A percentile compares a stretch with the other conserved stretches of the same genome.
phyloP scores from a whole-genome alignment of 2,113 vertebrate species.

The Miniopterus natalensis region DNA sequence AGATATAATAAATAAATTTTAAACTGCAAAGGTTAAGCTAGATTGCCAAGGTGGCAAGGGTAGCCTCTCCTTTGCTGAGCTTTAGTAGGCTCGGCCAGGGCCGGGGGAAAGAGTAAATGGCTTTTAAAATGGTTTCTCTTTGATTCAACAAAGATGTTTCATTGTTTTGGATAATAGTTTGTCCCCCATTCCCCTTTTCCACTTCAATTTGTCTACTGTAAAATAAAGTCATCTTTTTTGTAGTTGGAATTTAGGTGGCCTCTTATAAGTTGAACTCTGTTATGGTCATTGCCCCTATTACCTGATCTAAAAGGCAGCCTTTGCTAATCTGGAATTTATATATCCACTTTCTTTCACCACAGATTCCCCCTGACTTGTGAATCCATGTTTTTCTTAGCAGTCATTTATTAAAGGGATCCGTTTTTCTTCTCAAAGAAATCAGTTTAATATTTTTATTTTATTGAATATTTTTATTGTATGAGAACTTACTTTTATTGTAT shows the following conservation, averaged over 20 bases:
- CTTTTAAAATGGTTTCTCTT: neutral
- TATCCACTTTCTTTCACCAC: neutral
- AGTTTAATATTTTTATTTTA: slow-evolving; percentile 39
- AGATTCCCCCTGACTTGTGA: neutral
- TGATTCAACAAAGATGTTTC: neutral
- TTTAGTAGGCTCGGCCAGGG: neutral
- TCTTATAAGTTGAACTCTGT: neutral
- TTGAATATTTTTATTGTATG: slow-evolving; percentile 36
- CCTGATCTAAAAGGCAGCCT: neutral
- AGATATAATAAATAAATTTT: neutral
- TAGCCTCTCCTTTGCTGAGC: neutral
- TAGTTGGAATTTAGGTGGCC: neutral
- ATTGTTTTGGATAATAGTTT: neutral
- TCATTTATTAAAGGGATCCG: neutral
- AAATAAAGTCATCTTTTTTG: neutral
- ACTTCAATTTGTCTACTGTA: neutral
- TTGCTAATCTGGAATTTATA: neutral
- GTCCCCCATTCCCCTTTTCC: neutral
- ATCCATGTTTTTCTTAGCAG: neutral
- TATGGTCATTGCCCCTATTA: neutral
- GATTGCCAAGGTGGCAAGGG: neutral
- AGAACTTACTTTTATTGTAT: neutral
- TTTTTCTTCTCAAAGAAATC: slow-evolving; percentile 42
- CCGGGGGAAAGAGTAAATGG: neutral
- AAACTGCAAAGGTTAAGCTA: neutral